Percentiles rank a stretch among this genome's conserved stretches.
phyloP scores from a whole-genome alignment of 1,140 invertebrate genomes.

The Venustaconcha ellipsiformis region DNA sequence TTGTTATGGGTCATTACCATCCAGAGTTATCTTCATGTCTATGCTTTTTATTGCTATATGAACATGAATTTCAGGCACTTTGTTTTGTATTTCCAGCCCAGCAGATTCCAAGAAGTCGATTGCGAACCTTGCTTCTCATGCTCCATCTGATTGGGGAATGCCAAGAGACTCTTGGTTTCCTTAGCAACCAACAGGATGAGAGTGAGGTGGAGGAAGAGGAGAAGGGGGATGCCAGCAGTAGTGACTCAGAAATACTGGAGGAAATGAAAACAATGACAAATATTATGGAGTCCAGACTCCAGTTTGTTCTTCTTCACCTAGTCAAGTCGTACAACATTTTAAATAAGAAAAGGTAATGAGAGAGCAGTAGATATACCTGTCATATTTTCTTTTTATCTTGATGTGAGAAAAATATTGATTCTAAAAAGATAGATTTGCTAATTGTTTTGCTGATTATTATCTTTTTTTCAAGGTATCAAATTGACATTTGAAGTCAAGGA shows the following conservation, averaged over 20 bases:
- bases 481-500: no score
- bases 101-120: slow-evolving; percentile 3
- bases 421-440: no score
- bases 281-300: slow-evolving; percentile 28
- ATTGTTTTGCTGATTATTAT: no score
- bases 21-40: no score
- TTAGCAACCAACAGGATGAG: slow-evolving; percentile 19
- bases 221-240: no score
- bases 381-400: no score
- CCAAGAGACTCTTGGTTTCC: slow-evolving; percentile 28
- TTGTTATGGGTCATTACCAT: no score
- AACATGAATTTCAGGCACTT: not conserved
- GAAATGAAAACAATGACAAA: slow-evolving; percentile 45
- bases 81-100: slow-evolving; percentile 21
- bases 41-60: not conserved
- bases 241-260: slow-evolving; percentile 14
- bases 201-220: no score
- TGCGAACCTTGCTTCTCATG: slow-evolving; percentile 8
- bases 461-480: no score
- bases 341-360: slow-evolving; percentile 16
- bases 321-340: slow-evolving; percentile 14
- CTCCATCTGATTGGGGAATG: slow-evolving; percentile 15
- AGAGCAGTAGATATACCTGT: no score
- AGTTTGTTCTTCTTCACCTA: slow-evolving; percentile 30
- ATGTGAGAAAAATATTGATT: no score